Evolutionary conservation across 2,888 invertebrate species (phyloP).

Genomic region (Xestoiulus laeticollis): DNA sequence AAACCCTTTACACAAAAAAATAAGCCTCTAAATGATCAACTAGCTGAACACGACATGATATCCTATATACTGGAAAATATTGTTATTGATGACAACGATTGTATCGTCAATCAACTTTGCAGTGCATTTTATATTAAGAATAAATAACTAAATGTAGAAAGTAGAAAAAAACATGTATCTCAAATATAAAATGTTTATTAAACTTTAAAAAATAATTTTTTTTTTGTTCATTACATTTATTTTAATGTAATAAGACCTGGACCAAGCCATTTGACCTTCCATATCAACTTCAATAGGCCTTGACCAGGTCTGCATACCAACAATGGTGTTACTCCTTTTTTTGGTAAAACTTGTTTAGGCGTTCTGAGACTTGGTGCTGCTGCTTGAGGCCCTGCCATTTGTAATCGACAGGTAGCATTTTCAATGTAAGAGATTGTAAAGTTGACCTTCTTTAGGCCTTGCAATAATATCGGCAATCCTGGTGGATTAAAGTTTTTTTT

Average conservation of each 20-base stretch:
- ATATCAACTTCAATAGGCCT: too few relatives aligned
- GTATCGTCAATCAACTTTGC: constrained; percentile 10
- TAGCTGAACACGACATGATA: constrained; percentile 43
- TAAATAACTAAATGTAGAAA: not conserved
- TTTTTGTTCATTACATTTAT: too few relatives aligned
- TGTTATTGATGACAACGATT: not conserved
- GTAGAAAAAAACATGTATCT: not conserved
- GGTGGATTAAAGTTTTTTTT: not conserved
- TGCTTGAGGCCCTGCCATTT: not conserved
- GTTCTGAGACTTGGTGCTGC: too few relatives aligned
- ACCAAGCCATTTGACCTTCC: too few relatives aligned
- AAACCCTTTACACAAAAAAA: not conserved
- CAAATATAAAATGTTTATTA: not conserved
- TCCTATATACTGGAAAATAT: not conserved
- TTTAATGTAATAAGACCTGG: too few relatives aligned
- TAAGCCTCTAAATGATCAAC: not conserved
- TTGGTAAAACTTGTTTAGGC: too few relatives aligned
- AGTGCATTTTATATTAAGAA: not conserved
- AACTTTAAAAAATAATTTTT: not conserved
- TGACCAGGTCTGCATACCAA: too few relatives aligned
- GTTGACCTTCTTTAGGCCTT: not conserved
- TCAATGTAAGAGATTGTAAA: not conserved
- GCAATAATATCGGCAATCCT: not conserved
- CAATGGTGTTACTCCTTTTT: too few relatives aligned
- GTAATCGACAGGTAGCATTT: not conserved